These are phyloP conservation scores for Lobophora halterata DNA, from an alignment of 2,888 invertebrate species.

Conservation along the genomic window DNA sequence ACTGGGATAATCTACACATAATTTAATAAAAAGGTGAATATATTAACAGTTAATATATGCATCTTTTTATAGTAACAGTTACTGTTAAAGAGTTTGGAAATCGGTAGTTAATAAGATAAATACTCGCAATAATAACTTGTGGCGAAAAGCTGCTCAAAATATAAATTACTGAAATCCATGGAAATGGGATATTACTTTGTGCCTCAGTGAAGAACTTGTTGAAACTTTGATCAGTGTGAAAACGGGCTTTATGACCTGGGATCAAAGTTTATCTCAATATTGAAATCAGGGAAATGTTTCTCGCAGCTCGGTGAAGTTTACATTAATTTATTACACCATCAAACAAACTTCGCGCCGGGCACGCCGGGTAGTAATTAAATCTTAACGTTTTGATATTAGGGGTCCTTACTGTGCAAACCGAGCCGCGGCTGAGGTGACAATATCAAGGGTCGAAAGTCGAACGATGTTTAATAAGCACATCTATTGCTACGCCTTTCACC, in stretches of 20 bases:
- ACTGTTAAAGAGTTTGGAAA: too few relatives aligned
- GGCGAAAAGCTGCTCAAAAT: too few relatives aligned
- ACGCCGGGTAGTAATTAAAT: constrained; percentile 25
- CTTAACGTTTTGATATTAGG: constrained; percentile 23
- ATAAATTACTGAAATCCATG: too few relatives aligned
- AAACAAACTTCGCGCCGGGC: constrained; percentile 24
- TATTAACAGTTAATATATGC: too few relatives aligned
- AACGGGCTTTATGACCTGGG: constrained; percentile 21
- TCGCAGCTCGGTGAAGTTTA: constrained; percentile 22
- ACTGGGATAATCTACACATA: too few relatives aligned
- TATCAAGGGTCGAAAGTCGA: constrained; percentile 16
- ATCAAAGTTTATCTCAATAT: constrained; percentile 29
- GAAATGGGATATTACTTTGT: too few relatives aligned
- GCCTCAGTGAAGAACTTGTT: constrained; percentile 4
- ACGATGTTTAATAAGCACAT: too few relatives aligned
- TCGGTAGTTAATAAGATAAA: too few relatives aligned
- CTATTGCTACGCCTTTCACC: neutral
- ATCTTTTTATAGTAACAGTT: too few relatives aligned
- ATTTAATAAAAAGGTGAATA: too few relatives aligned
- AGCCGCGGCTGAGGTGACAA: constrained; percentile 14
- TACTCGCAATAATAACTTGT: too few relatives aligned
- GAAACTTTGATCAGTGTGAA: constrained; percentile 16
- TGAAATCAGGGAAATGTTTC: constrained; percentile 27
- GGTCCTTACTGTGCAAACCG: constrained; percentile 9
- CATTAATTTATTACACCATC: constrained; percentile 31